phyloP scores from a whole-genome alignment of 2,888 invertebrate species.

The Pyrocoelia pectoralis region DNA sequence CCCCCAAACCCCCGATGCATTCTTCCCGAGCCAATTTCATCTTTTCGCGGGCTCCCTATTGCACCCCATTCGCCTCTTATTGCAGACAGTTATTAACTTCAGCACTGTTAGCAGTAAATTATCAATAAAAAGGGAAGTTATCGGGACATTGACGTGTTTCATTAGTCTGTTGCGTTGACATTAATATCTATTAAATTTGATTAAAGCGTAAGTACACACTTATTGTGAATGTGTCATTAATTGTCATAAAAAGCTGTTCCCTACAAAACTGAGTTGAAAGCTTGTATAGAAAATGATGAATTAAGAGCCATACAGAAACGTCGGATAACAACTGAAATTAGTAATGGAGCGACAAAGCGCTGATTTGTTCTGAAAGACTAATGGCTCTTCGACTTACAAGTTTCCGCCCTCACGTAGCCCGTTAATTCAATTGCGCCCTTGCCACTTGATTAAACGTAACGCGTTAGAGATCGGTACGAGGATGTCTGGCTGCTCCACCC shows the following conservation, averaged over 20 bases:
- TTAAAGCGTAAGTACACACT: background rate
- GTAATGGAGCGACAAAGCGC: slow-evolving; percentile 56
- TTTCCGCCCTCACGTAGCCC: slow-evolving; percentile 57
- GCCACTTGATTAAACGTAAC: slow-evolving; percentile 58
- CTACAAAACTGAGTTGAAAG: slow-evolving; percentile 14
- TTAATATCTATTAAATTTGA: background rate
- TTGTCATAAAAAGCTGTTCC: background rate
- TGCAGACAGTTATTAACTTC: too few species aligned
- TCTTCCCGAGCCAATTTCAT: too few species aligned
- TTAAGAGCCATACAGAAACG: slow-evolving; percentile 34
- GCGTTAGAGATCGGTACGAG: slow-evolving; percentile 50
- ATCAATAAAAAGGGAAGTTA: too few species aligned
- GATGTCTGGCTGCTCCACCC: slow-evolving; percentile 56
- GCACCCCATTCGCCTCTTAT: too few species aligned
- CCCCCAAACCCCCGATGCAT: too few species aligned
- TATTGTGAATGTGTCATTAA: background rate
- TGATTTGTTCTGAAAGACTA: slow-evolving; percentile 58
- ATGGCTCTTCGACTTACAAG: slow-evolving; percentile 57
- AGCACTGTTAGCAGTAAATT: too few species aligned
- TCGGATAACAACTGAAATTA: slow-evolving; percentile 45
- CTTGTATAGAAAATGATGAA: slow-evolving; percentile 29
- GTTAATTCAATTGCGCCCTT: slow-evolving; percentile 57
- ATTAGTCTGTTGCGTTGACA: too few species aligned
- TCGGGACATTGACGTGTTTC: too few species aligned
- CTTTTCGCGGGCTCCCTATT: too few species aligned